phyloP scores from a whole-genome alignment of 2,113 vertebrate genomes.

The Eublepharis macularius region DNA sequence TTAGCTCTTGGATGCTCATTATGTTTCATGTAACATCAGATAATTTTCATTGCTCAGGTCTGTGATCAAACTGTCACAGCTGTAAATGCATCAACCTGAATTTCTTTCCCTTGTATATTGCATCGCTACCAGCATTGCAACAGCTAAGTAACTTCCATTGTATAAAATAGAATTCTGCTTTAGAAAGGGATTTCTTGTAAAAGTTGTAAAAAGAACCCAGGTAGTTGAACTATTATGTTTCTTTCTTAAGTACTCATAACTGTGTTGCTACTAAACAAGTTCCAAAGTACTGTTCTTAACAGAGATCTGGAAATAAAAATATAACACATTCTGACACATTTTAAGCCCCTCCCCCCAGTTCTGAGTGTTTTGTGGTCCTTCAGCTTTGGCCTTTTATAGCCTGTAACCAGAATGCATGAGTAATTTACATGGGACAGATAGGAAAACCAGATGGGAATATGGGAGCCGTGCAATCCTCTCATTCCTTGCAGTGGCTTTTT shows the following conservation, averaged over 20 bases:
- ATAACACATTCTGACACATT: background rate
- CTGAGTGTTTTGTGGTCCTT: too few species aligned
- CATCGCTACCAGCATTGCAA: background rate
- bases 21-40: slow-evolving; percentile 5
- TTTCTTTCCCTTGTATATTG: background rate
- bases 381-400: background rate
- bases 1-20: background rate
- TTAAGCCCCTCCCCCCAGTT: background rate
- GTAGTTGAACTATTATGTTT: background rate
- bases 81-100: background rate
- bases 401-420: background rate
- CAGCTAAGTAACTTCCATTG: background rate
- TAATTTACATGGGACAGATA: background rate
- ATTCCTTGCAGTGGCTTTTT: background rate
- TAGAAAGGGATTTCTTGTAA: background rate
- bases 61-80: slow-evolving; percentile 1
- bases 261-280: background rate
- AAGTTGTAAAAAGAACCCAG: background rate
- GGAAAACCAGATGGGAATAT: background rate
- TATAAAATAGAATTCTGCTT: slow-evolving; percentile 7
- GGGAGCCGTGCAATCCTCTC: background rate
- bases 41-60: background rate
- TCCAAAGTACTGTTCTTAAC: background rate
- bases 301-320: background rate
- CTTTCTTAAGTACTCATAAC: background rate